Evolutionary conservation across 2,113 vertebrate genomes (phyloP).

Genomic region (Echinops telfairi): DNA sequence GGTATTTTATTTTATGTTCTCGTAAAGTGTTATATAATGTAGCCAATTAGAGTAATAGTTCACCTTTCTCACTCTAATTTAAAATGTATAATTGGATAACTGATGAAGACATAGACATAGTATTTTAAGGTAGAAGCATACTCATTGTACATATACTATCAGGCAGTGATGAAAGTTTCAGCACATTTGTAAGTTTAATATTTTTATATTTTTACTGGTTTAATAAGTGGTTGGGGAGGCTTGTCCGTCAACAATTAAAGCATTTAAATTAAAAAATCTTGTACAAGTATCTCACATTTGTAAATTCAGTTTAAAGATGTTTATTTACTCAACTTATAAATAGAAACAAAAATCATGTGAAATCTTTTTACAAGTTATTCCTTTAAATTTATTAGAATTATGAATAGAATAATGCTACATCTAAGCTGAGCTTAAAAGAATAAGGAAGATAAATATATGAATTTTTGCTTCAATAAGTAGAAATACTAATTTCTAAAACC

Average conservation of each 20-base stretch:
- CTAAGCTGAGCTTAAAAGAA: background rate
- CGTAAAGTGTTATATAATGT: conserved; percentile 16
- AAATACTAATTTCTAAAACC: conserved; percentile 31
- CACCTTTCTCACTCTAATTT: conserved; percentile 5
- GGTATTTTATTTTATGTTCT: conserved; percentile 37
- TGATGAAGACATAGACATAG: background rate
- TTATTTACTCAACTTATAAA: conserved; percentile 49
- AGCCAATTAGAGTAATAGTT: conserved; percentile 18
- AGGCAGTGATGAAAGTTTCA: background rate
- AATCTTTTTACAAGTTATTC: background rate
- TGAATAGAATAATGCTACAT: background rate
- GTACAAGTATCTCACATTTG: background rate
- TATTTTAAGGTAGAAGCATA: conserved; percentile 18
- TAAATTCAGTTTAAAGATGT: background rate
- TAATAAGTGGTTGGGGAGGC: background rate
- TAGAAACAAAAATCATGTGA: conserved; percentile 20
- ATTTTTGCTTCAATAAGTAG: conserved; percentile 35
- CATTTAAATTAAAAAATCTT: conserved; percentile 30
- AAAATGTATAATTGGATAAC: background rate
- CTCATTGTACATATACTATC: conserved; percentile 18
- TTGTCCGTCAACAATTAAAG: conserved; percentile 45
- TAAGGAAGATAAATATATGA: background rate
- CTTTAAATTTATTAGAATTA: conserved; percentile 31
- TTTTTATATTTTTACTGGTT: conserved; percentile 7
- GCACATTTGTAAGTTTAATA: background rate